Base-by-base conservation (phyloP, 2,113 vertebrate species). In the Atractosteus spatula region DNA sequence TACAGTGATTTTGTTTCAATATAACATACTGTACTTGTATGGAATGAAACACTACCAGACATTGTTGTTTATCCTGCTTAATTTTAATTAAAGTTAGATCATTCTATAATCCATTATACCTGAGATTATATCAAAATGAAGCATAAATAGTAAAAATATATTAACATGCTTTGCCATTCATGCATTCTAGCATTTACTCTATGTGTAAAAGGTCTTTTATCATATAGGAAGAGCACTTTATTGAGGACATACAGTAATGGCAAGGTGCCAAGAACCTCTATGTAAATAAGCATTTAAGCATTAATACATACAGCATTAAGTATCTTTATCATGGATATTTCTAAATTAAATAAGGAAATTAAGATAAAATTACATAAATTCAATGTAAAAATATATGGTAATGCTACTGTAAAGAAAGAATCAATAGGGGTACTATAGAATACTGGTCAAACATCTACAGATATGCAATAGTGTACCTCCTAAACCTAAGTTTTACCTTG, bases 171-270 rank as follows among this genome's bases (percentile, higher is more conserved):
- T 55, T 80, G 74, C 85, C 81, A 82, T 79, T 72, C 78, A 70
- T 80, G 82, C 77, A 86, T 85, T 87, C 85, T 82, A 73, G 44
- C 62, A 16, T 47, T 74, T 77, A 83, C 17, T 29, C 17, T 29
- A 29, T 54, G 54, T 14, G 16, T 42, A 66, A 54, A 68, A 61
- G 61, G 55, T 16, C 72, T 62, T 70, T 73, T 86, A 82, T 83
- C 82, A 73, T 62, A 73, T 13, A 55, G 47, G 79, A 78, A 79
- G 76, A 8, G 29, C 14, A 62, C 75, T 73, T 79, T 82, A 88
- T 59, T 3, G 13, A n/a, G n/a, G 17, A 29, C 1, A 29, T 29
- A 29, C 12, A 59, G 57, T 5, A 8, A 59, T 59, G 5, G 83
- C 79, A 83, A 76, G 72, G 73, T 73, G 74, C 74, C 73, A 16